Conservation (phyloP, 2,888 invertebrate species). For the Nomada ferruginata region DNA sequence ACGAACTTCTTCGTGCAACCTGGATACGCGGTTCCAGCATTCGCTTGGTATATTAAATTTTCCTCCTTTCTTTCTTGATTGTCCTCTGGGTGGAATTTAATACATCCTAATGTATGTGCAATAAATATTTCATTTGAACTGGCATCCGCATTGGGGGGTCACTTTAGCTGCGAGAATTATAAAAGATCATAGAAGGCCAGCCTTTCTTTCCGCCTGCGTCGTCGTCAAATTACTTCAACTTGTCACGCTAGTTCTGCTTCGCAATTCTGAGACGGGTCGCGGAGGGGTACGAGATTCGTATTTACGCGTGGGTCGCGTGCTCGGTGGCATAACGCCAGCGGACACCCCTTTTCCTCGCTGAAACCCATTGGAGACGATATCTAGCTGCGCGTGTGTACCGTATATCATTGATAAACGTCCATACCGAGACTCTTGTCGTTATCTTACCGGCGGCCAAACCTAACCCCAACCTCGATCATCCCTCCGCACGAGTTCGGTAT, state of each 20-base stretch:
- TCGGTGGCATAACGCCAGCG: conserved; percentile 80
- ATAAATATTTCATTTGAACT: no score
- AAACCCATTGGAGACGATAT: conserved; percentile 47
- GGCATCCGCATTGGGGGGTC: no score
- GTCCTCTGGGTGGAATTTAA: no score
- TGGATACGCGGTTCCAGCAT: neutral
- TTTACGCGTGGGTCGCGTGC: conserved; percentile 81
- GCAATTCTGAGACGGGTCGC: neutral
- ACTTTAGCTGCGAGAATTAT: no score
- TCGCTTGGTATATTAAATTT: neutral
- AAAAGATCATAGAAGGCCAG: no score
- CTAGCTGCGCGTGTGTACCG: conserved; percentile 55
- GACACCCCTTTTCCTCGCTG: conserved; percentile 64
- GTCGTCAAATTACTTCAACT: neutral
- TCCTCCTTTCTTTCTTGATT: neutral
- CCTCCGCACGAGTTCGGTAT: conserved; percentile 57
- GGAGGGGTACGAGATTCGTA: conserved; percentile 59
- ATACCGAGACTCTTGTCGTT: conserved; percentile 71
- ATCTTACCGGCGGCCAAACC: conserved; percentile 65
- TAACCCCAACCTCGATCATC: conserved; percentile 40
- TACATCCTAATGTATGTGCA: no score
- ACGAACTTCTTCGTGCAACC: conserved; percentile 15
- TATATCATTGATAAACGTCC: conserved; percentile 82
- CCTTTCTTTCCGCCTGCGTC: neutral
- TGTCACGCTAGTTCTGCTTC: conserved; percentile 2